Base-by-base conservation (phyloP, 64 coral and sea anemone species). In the Stichodactyla mertensii region DNA sequence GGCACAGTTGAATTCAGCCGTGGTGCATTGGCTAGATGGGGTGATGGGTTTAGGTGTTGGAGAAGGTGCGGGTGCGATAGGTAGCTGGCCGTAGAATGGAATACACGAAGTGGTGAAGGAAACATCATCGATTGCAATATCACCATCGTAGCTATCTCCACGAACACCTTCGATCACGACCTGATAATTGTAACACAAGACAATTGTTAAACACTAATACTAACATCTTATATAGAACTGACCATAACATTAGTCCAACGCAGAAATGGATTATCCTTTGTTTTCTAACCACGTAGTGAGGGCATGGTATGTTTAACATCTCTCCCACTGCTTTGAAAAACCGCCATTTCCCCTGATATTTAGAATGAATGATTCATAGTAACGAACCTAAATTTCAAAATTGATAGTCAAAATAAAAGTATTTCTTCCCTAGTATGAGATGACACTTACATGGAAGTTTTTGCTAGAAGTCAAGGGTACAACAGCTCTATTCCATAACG, bases 101-200 rank as follows among this genome's bases (percentile, higher is more conserved):
- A 61, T 61, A 54, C 85, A 77, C 51, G 61, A 84, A 71, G 91
- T 77, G 26, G 85, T 93, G 60, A 96, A 96, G 36, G 94, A 93
- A 15, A 96, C 89, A 84, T 96, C 94, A 92, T 96, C 94, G 18
- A 96, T 70, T 2, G 91, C 94, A 70, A 96, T 96, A 77, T 96
- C 94, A 55, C 94, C 94, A 85, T 87, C 77, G 84, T 93, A 96
- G 22, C 88, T 93, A 36, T 89, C 92, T 64, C 94, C 94, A 55
- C 91, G 80, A 45, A 96, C 20, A 16, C 94, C 94, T 88, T 96
- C 94, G 87, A 96, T 83, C 16, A 82, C 77, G 18, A 96, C 70
- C 94, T 96, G 19, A 69, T 45, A 45, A 45, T 16, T 66, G 78
- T 4, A 31, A 51, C 0, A 22, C 12, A 81, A 79, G 28, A 45